Evolutionary conservation across 2,797 vertebrate genomes (phyloP).

Genomic region (Coregonus sp.): DNA sequence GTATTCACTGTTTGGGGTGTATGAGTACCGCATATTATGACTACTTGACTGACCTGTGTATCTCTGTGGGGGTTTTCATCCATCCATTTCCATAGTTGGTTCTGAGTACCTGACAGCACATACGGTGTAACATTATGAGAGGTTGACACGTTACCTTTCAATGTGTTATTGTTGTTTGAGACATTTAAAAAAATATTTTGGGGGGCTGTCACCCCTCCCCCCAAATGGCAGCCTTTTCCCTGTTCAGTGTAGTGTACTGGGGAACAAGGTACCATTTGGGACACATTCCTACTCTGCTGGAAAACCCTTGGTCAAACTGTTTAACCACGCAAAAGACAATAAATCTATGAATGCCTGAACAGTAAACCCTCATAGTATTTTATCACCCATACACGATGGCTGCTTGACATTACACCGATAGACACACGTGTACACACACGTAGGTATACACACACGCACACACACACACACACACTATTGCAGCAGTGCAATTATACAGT

Average conservation of each 20-base stretch:
- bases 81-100: not conserved
- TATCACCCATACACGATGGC: constrained; percentile 65
- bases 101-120: too few species aligned
- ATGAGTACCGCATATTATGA: not conserved
- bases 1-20: not conserved
- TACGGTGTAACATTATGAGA: too few species aligned
- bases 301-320: constrained; percentile 61
- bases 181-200: too few species aligned
- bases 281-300: constrained; percentile 19
- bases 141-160: too few species aligned
- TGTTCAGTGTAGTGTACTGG: too few species aligned
- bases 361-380: constrained; percentile 61
- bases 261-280: too few species aligned
- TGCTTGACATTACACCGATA: constrained; percentile 21
- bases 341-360: constrained; percentile 69
- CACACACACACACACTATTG: not conserved
- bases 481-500: not conserved
- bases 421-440: not conserved
- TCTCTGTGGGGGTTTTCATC: not conserved
- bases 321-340: constrained; percentile 73
- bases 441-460: not conserved
- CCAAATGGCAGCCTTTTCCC: too few species aligned
- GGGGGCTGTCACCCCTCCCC: too few species aligned
- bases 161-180: too few species aligned
- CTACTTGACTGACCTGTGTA: not conserved